These are phyloP conservation scores for Lycopodina hypogea DNA, from an alignment of 37 sponge, comb jelly and placozoan genomes.

Conservation along the genomic window DNA sequence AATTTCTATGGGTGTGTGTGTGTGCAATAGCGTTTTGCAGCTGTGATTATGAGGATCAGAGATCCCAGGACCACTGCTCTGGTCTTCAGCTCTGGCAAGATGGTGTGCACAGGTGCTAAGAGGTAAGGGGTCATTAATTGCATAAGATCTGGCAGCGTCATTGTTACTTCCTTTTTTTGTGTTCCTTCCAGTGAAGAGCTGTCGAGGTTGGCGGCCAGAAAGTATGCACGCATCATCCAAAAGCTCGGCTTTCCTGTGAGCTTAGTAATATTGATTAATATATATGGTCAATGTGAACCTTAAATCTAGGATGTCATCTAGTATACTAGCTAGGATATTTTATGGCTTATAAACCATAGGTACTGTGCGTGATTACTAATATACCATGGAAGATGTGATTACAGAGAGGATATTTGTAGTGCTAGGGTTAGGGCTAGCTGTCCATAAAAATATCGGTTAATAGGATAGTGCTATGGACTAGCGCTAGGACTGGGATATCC, in stretches of 20 bases:
- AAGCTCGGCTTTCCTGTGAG: conserved; percentile 95
- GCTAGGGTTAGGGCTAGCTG: no score
- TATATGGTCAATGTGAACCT: no score
- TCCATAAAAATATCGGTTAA: no score
- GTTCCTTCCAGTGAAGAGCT: conserved; percentile 78
- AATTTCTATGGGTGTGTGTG: no score
- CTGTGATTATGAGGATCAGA: conserved; percentile 98
- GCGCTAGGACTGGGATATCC: no score
- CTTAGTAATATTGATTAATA: background rate
- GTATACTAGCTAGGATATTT: conserved; percentile 1
- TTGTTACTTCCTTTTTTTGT: no score
- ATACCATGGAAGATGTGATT: no score
- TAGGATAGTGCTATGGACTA: no score
- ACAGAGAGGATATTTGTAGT: no score
- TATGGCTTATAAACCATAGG: background rate
- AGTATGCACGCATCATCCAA: conserved; percentile 97
- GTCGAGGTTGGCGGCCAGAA: conserved; percentile 95
- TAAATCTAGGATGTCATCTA: background rate
- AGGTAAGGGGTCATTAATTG: conserved; percentile 38
- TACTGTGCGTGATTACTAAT: background rate
- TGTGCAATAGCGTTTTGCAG: conserved; percentile 90
- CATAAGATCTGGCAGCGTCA: no score
- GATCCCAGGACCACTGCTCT: conserved; percentile 98
- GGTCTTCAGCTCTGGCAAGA: conserved; percentile 98
- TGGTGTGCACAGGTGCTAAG: conserved; percentile 99